Evolutionary conservation across 2,797 vertebrate species (phyloP).

Genomic region (Myotis daubentonii): DNA sequence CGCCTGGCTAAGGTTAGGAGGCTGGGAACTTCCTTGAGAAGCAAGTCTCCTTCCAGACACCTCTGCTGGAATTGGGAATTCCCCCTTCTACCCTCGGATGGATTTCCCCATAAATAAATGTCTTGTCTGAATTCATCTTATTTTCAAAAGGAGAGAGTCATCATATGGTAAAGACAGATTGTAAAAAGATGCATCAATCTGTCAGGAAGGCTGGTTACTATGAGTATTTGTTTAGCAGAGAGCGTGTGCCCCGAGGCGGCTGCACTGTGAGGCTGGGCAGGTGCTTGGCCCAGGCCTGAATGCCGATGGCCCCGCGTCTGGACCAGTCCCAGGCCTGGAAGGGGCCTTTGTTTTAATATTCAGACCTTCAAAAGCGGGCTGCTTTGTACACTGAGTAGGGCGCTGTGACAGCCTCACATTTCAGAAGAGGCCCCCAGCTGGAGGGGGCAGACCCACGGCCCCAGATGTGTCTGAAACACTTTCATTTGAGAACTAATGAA

Average conservation of each 20-base stretch:
- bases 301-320: background rate
- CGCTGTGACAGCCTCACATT: background rate
- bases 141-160: slow-evolving; percentile 57
- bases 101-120: slow-evolving; percentile 38
- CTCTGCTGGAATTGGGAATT: background rate
- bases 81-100: background rate
- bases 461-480: background rate
- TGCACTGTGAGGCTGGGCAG: background rate
- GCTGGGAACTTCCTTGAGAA: background rate
- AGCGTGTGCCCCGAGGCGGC: rapidly evolving
- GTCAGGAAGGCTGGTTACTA: background rate
- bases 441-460: background rate
- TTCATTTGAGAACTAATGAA: background rate
- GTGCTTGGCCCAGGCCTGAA: background rate
- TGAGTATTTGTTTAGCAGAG: background rate
- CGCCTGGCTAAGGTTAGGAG: background rate
- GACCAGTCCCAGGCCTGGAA: background rate
- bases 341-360: background rate
- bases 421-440: background rate
- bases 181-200: background rate
- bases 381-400: background rate
- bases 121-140: slow-evolving; percentile 61
- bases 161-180: slow-evolving; percentile 7
- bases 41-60: background rate
- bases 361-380: background rate